phyloP scores from a whole-genome alignment of 2,888 invertebrate genomes.

The Oscheius sp. region DNA sequence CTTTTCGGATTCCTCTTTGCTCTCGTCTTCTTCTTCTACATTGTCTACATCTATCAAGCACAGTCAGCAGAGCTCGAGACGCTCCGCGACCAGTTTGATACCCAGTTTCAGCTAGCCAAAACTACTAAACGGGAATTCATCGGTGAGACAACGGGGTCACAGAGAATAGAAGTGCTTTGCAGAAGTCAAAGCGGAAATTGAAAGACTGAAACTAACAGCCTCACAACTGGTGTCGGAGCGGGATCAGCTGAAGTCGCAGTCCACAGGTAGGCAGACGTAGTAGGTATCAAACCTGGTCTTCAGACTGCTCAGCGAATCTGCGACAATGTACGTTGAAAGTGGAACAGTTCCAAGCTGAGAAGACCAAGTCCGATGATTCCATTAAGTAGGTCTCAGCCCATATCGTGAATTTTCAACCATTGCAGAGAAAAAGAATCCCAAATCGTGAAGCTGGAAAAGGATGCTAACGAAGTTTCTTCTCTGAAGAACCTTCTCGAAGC shows the following conservation, averaged over 20 bases:
- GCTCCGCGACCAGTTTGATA: conserved; percentile 28
- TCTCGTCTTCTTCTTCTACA: conserved; percentile 45
- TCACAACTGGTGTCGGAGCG: conserved; percentile 11
- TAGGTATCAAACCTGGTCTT: not conserved
- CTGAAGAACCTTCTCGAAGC: conserved; percentile 23
- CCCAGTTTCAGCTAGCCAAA: conserved; percentile 9
- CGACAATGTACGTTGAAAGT: conserved; percentile 17
- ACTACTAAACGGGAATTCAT: conserved; percentile 26
- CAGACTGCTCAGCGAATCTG: conserved; percentile 21
- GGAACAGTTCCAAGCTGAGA: conserved; percentile 17
- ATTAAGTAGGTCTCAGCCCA: conserved; percentile 10
- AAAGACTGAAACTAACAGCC: conserved; percentile 6
- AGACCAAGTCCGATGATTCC: conserved; percentile 18
- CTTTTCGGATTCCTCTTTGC: conserved; percentile 60
- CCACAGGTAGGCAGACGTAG: conserved; percentile 4
- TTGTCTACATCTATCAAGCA: conserved; percentile 37
- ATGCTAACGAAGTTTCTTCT: conserved; percentile 9
- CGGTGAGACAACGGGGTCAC: not conserved
- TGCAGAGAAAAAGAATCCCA: conserved; percentile 17
- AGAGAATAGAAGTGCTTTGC: not conserved
- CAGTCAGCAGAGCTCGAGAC: conserved; percentile 32
- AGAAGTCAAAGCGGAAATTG: conserved; percentile 32
- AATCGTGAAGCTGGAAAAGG: conserved; percentile 27
- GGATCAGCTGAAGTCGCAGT: conserved; percentile 6
- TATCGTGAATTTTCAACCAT: not conserved